A percentile compares a stretch with the other conserved stretches of the same genome.
Evolutionary conservation across 2,797 vertebrate species (phyloP).

Genomic region (Pangasius mekongensis): DNA sequence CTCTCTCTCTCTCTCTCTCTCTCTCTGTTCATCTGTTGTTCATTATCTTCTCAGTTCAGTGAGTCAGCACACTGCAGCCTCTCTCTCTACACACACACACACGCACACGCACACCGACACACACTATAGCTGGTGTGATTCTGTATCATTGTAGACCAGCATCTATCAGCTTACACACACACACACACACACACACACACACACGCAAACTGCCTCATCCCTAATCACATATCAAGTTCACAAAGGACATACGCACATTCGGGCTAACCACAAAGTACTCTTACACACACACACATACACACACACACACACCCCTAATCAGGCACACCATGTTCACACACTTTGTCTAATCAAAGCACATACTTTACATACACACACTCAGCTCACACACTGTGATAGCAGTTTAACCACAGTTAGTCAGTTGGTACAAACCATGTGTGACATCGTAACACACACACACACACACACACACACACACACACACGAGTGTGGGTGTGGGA

Average conservation of each 20-base stretch:
- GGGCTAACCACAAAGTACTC: not conserved
- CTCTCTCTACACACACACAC: slow-evolving; percentile 3
- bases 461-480: slow-evolving; percentile 15
- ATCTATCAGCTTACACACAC: slow-evolving; percentile 2
- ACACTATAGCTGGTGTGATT: not conserved
- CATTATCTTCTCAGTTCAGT: slow-evolving; percentile 49
- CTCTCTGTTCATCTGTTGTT: slow-evolving; percentile 39
- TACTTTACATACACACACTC: not conserved
- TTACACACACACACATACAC: slow-evolving; percentile 1
- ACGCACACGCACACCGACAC: slow-evolving; percentile 4
- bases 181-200: slow-evolving; percentile 5
- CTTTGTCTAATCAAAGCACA: not conserved
- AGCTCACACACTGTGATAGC: not conserved
- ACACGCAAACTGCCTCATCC: not conserved
- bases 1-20: not conserved
- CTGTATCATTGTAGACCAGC: slow-evolving; percentile 2
- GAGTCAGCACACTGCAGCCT: slow-evolving; percentile 37
- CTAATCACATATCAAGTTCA: not conserved
- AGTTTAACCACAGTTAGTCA: slow-evolving; percentile 21
- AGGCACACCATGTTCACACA: not conserved
- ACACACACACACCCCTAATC: slow-evolving; percentile 5
- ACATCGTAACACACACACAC: slow-evolving; percentile 1
- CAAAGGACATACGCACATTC: not conserved
- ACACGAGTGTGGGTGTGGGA: not conserved
- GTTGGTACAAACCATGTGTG: not conserved